Evolutionary conservation across 1,140 invertebrate genomes (phyloP).

Genomic region (Drosophila cardini): DNA sequence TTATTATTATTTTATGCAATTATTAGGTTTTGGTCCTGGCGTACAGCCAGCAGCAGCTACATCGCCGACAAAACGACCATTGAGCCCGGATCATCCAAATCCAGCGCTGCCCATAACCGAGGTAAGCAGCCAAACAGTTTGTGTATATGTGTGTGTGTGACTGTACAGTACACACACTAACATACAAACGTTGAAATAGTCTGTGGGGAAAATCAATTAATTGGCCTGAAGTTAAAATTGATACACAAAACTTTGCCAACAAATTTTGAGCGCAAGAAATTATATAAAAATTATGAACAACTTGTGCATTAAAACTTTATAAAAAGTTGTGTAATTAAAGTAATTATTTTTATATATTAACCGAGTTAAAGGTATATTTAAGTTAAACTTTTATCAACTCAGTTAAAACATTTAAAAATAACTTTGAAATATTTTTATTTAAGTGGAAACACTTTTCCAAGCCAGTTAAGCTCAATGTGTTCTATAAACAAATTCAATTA

Average conservation of each 20-base stretch:
- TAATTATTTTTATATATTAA: no score
- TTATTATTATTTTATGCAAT: constrained; percentile 7
- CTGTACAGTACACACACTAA: constrained; percentile 10
- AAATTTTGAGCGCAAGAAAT: neutral
- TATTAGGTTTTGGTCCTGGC: constrained; percentile 85
- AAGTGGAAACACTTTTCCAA: no score
- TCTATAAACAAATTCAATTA: no score
- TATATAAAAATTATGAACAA: neutral
- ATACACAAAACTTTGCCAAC: neutral
- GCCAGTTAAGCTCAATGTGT: no score
- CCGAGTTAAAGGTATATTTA: no score
- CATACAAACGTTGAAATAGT: constrained; percentile 30
- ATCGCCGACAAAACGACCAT: constrained; percentile 86
- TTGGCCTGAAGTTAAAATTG: constrained; percentile 8
- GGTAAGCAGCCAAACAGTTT: constrained; percentile 66
- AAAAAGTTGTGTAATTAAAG: no score
- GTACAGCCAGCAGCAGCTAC: constrained; percentile 84
- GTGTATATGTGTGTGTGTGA: constrained; percentile 10
- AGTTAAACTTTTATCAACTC: no score
- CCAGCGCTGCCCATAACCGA: constrained; percentile 88
- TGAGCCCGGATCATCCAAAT: constrained; percentile 87
- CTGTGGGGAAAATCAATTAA: neutral
- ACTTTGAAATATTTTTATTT: no score
- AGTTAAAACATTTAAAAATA: no score
- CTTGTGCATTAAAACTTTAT: neutral